Evolutionary conservation across 2,113 vertebrate species (phyloP), one percentile per base, ranked within the genome.

Genomic region (Tursiops truncatus): DNA sequence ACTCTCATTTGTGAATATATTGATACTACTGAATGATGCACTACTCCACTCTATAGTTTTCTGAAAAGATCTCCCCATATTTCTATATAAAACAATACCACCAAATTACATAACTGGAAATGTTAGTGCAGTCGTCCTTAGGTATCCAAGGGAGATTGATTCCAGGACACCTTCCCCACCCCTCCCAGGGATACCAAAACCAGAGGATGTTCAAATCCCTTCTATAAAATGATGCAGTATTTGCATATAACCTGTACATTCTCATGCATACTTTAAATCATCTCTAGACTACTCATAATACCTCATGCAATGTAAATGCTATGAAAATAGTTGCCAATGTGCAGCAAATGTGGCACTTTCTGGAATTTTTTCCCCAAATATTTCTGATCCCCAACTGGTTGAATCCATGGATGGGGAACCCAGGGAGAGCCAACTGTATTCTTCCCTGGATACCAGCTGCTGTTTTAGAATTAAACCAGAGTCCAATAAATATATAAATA

Each of bases 41-140:
- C 7, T 65, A 92, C 33, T 89, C 12, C 67, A 83, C 60, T 93
- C 60, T 79, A 74, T 21, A 84, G 38, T 95, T 93, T 96, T 92
- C 83, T 85, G 13, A 96, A 89, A 92, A 76, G n/a, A 85, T 62
- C 12, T 20, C 63, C 33, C 65, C 17, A 92, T 73, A 88, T 73
- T 23, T 92, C 73, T 77, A 21, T 33, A 60, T 56, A 71, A 96
- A 90, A 85, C 62, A 68, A 73, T 41, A 76, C 12, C 25, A 90
- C 8, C 65, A 94, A 92, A 92, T 76, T 83, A 96, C 38, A 62
- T 65, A 81, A 96, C 1, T 94, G 8, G 81, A 95, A 97, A 94
- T 73, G 11, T 68, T n/a, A 96, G 28, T 50, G 58, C 2, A 0
- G 53, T 26, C 36, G 13, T 53, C 53, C 21, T 50, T 15, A 5